Conservation (phyloP, 2,797 vertebrate species). For the Amazonetta brasiliensis region DNA sequence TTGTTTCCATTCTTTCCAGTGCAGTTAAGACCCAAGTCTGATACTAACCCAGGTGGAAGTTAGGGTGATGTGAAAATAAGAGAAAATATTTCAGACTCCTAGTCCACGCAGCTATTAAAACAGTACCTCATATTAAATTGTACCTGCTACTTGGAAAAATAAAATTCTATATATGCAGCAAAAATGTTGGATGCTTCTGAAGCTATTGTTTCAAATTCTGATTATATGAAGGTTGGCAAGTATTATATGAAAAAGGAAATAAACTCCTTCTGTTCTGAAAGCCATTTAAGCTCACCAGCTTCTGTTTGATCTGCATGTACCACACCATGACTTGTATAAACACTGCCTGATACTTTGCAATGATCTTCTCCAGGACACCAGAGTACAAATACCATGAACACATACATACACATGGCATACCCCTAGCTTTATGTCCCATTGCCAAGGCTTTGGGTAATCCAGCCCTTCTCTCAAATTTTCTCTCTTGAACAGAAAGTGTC, state of each 20-base stretch:
- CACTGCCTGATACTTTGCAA: not conserved
- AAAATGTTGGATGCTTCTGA: not conserved
- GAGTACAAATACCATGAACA: too few relatives aligned
- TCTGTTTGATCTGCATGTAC: not conserved
- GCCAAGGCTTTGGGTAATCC: not conserved
- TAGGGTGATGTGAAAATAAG: not conserved
- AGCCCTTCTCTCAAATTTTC: not conserved
- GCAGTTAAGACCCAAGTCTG: not conserved
- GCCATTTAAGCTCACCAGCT: not conserved
- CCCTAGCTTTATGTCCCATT: not conserved
- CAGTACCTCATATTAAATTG: not conserved
- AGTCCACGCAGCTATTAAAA: not conserved
- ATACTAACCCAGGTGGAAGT: not conserved
- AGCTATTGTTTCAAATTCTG: not conserved
- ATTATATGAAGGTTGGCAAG: not conserved
- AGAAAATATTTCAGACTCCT: not conserved
- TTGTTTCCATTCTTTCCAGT: not conserved
- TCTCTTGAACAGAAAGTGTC: not conserved
- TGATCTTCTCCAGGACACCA: not conserved
- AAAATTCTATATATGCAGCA: not conserved
- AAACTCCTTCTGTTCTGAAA: not conserved
- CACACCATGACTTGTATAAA: not conserved
- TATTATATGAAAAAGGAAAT: not conserved
- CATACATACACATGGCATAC: fast-evolving
- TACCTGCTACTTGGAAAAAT: not conserved